A percentile compares a stretch with the other conserved stretches of the same genome.
Conservation (phyloP, 2,888 invertebrate genomes). For the Anthophora plumipes region DNA sequence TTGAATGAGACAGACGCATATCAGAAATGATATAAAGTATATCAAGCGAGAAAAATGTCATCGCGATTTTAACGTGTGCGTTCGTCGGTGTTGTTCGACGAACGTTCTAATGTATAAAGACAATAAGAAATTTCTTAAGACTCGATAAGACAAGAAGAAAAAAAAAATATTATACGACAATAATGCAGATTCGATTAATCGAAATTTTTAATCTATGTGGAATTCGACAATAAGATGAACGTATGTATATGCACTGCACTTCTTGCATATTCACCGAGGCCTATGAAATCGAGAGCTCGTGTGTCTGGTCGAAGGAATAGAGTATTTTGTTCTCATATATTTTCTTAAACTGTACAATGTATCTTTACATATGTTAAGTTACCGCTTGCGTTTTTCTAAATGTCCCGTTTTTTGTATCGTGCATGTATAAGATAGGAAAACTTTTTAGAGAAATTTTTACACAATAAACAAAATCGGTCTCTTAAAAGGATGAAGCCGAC, state of each 20-base stretch:
- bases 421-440: slow-evolving; percentile 12
- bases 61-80: slow-evolving; percentile 45
- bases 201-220: slow-evolving; percentile 36
- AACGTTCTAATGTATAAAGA: slow-evolving; percentile 55
- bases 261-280: slow-evolving; percentile 71
- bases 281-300: slow-evolving; percentile 48
- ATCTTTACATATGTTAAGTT: slow-evolving; percentile 21
- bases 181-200: slow-evolving; percentile 60
- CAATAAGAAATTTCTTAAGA: slow-evolving; percentile 55
- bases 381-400: slow-evolving; percentile 12
- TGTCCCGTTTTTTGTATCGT: neutral
- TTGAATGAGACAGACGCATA: slow-evolving; percentile 42
- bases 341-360: slow-evolving; percentile 3
- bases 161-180: slow-evolving; percentile 61
- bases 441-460: slow-evolving; percentile 42
- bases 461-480: slow-evolving; percentile 19
- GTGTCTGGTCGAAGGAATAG: slow-evolving; percentile 57
- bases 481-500: neutral
- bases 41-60: slow-evolving; percentile 34
- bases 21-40: slow-evolving; percentile 27
- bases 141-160: slow-evolving; percentile 6
- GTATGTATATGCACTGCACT: slow-evolving; percentile 70
- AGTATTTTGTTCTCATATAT: slow-evolving; percentile 24
- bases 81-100: slow-evolving; percentile 13
- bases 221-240: slow-evolving; percentile 65